Conservation (phyloP, 1,140 invertebrate genomes). For the Heliconius hermathena region DNA sequence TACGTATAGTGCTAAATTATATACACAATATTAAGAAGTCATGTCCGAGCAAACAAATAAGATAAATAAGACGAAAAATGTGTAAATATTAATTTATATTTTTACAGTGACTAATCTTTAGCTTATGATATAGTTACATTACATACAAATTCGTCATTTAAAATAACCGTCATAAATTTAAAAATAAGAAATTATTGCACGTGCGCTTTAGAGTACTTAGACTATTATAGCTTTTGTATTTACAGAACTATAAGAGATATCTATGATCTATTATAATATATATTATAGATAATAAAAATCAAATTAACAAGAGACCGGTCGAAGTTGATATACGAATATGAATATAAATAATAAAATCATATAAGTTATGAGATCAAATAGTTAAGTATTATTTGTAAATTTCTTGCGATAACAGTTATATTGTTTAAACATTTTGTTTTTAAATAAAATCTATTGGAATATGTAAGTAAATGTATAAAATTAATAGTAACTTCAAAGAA, state of each 20-base stretch:
- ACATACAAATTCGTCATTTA: slow-evolving; percentile 9
- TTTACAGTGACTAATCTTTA: background rate
- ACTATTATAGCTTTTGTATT: background rate
- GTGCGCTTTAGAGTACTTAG: background rate
- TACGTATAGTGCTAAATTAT: background rate
- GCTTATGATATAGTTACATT: background rate
- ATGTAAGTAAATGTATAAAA: too few relatives aligned
- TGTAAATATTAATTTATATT: background rate
- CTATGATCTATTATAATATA: background rate
- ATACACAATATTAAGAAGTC: background rate
- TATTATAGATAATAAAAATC: background rate
- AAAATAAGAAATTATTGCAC: background rate
- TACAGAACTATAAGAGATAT: background rate
- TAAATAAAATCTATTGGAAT: background rate
- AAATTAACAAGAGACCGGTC: background rate
- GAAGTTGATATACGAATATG: background rate
- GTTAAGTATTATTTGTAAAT: background rate
- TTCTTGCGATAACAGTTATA: too few relatives aligned
- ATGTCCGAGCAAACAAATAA: background rate
- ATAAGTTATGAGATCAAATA: background rate
- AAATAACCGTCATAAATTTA: background rate
- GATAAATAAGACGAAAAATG: background rate
- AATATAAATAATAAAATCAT: background rate
- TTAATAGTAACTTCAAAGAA: too few relatives aligned
- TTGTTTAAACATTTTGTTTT: too few relatives aligned